These are phyloP conservation scores for Oncorhynchus masou DNA, from an alignment of 2,113 vertebrate species.

Conservation along the genomic window DNA sequence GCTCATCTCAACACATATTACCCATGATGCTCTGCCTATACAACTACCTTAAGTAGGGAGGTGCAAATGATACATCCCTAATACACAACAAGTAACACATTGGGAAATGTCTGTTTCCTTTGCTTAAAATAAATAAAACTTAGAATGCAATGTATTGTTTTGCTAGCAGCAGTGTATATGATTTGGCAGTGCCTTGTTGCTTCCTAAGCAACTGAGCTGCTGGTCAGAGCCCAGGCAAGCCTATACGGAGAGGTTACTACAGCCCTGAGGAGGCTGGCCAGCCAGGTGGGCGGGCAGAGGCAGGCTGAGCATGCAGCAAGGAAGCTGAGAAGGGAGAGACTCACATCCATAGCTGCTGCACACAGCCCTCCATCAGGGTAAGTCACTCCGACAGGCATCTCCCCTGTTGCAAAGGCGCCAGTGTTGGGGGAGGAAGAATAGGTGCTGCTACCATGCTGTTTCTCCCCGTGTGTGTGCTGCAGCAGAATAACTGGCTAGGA, in stretches of 20 bases:
- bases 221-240: neutral
- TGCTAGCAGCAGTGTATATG: neutral
- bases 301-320: slow-evolving; percentile 59
- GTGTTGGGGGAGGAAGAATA: neutral
- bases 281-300: slow-evolving; percentile 26
- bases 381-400: slow-evolving; percentile 40
- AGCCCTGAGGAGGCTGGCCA: slow-evolving; percentile 44
- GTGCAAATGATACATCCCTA: no score
- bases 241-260: neutral
- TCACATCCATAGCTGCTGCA: slow-evolving; percentile 57
- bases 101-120: no score
- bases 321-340: slow-evolving; percentile 51
- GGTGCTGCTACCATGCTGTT: slow-evolving; percentile 57
- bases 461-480: slow-evolving; percentile 62
- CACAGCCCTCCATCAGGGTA: slow-evolving; percentile 64
- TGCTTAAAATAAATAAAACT: no score
- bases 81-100: no score
- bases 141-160: no score
- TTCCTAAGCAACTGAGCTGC: slow-evolving; percentile 48
- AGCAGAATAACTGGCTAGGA: slow-evolving; percentile 71
- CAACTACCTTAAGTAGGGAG: no score
- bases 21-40: no score
- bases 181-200: slow-evolving; percentile 15
- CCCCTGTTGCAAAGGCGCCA: neutral
- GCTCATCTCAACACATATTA: no score